phyloP scores from a whole-genome alignment of 2,888 invertebrate genomes.

The Serrognathus titanus region DNA sequence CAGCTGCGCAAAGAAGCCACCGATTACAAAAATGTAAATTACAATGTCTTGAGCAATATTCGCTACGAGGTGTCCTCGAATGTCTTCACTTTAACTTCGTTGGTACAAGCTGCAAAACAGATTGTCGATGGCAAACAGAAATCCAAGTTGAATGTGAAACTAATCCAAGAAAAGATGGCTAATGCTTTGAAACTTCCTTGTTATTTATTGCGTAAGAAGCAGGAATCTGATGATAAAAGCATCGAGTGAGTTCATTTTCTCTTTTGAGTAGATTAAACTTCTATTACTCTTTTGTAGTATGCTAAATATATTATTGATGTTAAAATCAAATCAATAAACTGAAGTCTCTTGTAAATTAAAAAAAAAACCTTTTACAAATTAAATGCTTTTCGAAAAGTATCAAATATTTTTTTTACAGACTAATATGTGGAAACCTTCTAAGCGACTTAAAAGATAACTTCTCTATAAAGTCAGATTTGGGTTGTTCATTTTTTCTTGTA shows the following conservation, averaged over 20 bases:
- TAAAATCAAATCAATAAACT: neutral
- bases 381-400: neutral
- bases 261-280: neutral
- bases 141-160: constrained; percentile 20
- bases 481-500: constrained; percentile 4
- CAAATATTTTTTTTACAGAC: neutral
- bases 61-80: constrained; percentile 12
- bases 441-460: constrained; percentile 9
- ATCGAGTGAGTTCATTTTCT: constrained; percentile 4
- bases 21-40: constrained; percentile 11
- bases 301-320: no score
- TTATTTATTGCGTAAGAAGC: constrained; percentile 8
- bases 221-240: neutral
- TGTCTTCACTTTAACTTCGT: constrained; percentile 11
- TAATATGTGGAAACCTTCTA: constrained; percentile 10
- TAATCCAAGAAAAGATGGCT: constrained; percentile 20
- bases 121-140: constrained; percentile 5
- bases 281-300: no score
- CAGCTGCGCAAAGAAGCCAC: constrained; percentile 35
- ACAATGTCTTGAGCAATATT: constrained; percentile 5
- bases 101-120: constrained; percentile 17
- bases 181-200: constrained; percentile 13
- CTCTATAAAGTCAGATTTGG: constrained; percentile 3
- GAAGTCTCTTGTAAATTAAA: neutral
- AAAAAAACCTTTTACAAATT: neutral